Conservation (phyloP, 2,113 vertebrate genomes). For the Axis porcinus region DNA sequence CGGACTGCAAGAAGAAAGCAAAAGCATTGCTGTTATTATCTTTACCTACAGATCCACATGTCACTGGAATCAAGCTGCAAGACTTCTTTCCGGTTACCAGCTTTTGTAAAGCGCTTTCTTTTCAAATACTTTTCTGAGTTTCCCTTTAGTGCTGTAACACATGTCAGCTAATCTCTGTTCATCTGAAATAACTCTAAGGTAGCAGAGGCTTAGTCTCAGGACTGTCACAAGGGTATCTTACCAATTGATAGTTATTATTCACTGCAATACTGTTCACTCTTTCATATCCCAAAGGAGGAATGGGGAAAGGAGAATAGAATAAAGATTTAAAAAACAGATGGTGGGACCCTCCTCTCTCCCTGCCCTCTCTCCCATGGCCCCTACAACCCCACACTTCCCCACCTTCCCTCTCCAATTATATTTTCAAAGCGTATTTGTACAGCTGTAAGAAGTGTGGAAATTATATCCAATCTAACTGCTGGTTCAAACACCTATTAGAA, state of each 20-base stretch:
- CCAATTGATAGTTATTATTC: neutral
- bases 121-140: neutral
- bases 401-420: neutral
- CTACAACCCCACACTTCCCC: neutral
- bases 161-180: neutral
- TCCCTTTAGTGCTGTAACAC: neutral
- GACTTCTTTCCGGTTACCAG: neutral
- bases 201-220: neutral
- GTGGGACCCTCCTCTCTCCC: too few relatives aligned
- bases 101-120: neutral
- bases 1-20: neutral
- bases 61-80: neutral
- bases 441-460: conserved; percentile 25
- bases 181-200: conserved; percentile 2
- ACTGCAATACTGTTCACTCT: neutral
- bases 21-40: neutral
- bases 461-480: neutral
- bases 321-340: neutral
- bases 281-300: neutral
- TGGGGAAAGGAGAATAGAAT: neutral
- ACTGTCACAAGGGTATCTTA: neutral
- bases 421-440: conserved; percentile 38
- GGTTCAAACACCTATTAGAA: neutral
- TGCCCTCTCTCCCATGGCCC: neutral
- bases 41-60: neutral